Evolutionary conservation across 2,113 vertebrate species (phyloP), one percentile per base, ranked within the genome.

Genomic region (Colius striatus): DNA sequence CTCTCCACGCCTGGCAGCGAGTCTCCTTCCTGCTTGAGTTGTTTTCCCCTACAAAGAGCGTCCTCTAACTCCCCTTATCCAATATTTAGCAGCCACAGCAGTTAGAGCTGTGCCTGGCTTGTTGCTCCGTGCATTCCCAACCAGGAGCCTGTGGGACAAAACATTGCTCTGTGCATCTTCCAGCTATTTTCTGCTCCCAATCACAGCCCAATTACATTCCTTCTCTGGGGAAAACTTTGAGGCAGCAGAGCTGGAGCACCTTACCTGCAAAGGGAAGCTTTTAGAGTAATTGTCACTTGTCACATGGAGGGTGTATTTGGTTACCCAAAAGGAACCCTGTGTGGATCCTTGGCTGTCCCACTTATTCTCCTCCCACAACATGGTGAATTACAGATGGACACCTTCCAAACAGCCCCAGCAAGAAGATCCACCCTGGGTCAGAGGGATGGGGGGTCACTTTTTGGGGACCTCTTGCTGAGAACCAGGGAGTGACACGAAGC

Each of bases 201-300:
- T 38, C 82, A 80, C 47, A 88, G 63, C 81, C 87, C 70, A 70
- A 5, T 62, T 58, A 58, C 7, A 57, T 32, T 45, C 77, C 55
- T 85, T 72, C 84, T 36, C 82, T 6, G 2, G 11, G 75, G 61
- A 84, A 85, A 92, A 38, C 0, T 76, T 50, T 41, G 88, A 92
- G 84, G 68, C 5, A 0, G 65, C 1, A 0, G 48, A 58, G 65
- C 54, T 6, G 67, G 61, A 73, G 55, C 4, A 0, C 58, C 66
- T 87, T 34, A n/a, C 66, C 78, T 60, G 94, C 66, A 47, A 79
- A 62, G 72, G 63, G 71, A 50, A 36, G 29, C 54, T 73, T 76
- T 84, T 62, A 67, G 71, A 74, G 11, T 13, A 36, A 80, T 70
- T 38, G 76, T 55, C 80, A 29, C 73, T 70, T 72, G 45, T 22